Evolutionary conservation across 2,797 vertebrate genomes (phyloP), one percentile per base, ranked within the genome.

Genomic region (Rhabdophis nuchalis): DNA sequence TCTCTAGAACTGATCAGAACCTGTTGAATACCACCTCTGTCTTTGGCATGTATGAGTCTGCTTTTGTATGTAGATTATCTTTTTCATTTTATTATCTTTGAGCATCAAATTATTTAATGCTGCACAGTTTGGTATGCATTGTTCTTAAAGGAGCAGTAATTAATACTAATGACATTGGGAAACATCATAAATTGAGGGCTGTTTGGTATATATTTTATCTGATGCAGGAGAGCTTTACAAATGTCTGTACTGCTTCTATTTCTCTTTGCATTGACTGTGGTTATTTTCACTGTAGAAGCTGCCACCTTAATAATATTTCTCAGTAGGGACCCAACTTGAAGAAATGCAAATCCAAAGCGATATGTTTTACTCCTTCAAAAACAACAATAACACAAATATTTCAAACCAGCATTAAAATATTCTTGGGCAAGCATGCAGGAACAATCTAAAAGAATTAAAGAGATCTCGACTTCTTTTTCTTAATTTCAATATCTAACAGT

Each of bases 361-460:
- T 53, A 27, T 41, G 0, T 6, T 5, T 2, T 72, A 14, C 14
- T 86, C 0, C 46, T 87, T 87, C 16, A 5, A 90, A 91, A 89
- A 13, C 25, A 91, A 41, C 14, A 77, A 87, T 29, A 77, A 20
- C 16, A 23, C 0, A 0, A 87, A 82, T 92, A 1, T 94, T 93
- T 77, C 8, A 61, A 93, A n/a, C 52, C 25, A 94, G 94, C 2
- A 60, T 87, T 18, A 68, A 91, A 89, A 60, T 36, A 72, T 57
- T 86, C 29, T 12, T 77, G 29, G 61, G 92, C 56, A 82, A 7
- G 77, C 0, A 0, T n/a, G 3, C 52, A 1, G 0, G 89, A 60
- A 93, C 72, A 86, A 92, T 46, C 50, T 82, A 86, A 91, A 68
- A 92, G 4, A 87, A 90, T 88, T 89, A 2, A 64, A 85, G 54